A percentile compares a stretch with the other conserved stretches of the same genome.
Conservation (phyloP, 37 sponge, comb jelly and placozoan genomes). For the Crambe crambe region DNA sequence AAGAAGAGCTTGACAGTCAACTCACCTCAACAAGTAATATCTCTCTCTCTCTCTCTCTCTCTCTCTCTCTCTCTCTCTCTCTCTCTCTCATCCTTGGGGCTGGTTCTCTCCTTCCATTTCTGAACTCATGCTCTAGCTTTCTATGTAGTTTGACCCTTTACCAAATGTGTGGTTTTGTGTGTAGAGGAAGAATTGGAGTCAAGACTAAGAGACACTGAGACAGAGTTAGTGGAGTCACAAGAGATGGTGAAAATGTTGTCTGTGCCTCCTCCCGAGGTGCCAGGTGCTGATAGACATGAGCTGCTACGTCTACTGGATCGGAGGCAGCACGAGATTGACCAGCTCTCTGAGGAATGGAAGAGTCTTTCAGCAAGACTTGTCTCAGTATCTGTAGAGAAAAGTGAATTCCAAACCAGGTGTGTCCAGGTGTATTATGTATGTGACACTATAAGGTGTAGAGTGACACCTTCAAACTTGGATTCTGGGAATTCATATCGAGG, state of each 20-base stretch:
- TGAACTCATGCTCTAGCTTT: not conserved
- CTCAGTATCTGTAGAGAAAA: constrained; percentile 25
- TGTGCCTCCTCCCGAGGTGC: constrained; percentile 59
- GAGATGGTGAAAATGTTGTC: constrained; percentile 38
- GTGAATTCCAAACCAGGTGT: constrained; percentile 43
- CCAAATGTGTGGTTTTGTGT: not conserved
- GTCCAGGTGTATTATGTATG: not conserved
- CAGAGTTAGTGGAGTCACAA: constrained; percentile 7
- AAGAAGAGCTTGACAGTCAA: too few species aligned
- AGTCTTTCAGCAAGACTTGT: constrained; percentile 47
- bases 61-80: too few species aligned
- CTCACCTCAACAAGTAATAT: too few species aligned
- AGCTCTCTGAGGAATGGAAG: constrained; percentile 65
- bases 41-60: too few species aligned
- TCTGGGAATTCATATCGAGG: constrained; percentile 8
- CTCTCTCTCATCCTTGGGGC: too few species aligned
- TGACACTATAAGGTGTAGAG: not conserved
- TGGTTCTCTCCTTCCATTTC: too few species aligned
- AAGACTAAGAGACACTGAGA: not conserved
- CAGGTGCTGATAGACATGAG: constrained; percentile 73
- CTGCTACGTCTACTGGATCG: constrained; percentile 76
- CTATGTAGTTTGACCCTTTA: not conserved
- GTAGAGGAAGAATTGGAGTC: constrained; percentile 7
- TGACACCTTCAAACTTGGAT: not conserved
- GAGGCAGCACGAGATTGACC: constrained; percentile 58